Percentiles rank a stretch among this genome's conserved stretches.
phyloP scores from a whole-genome alignment of 2,888 invertebrate genomes.

The Tetranychus piercei region DNA sequence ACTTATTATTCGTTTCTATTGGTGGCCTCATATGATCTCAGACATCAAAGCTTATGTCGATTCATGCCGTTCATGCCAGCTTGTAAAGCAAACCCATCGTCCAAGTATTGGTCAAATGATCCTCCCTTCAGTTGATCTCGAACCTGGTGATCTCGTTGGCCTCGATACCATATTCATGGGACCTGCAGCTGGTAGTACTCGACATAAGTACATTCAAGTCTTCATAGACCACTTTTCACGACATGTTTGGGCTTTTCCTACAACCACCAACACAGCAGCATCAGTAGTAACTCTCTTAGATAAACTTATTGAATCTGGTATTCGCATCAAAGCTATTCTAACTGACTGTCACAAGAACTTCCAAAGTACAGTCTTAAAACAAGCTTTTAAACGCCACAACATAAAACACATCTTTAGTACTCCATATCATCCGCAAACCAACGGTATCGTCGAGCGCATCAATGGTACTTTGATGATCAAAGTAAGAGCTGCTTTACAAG shows the following conservation, averaged over 20 bases:
- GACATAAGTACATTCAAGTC: conserved; percentile 12
- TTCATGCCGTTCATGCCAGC: conserved; percentile 8
- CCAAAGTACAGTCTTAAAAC: not conserved
- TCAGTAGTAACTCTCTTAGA: not conserved
- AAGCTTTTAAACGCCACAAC: not conserved
- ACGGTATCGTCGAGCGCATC: conserved; percentile 7
- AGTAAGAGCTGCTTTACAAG: not conserved
- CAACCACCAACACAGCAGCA: conserved; percentile 5
- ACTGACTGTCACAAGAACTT: conserved; percentile 13
- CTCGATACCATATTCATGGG: conserved; percentile 15
- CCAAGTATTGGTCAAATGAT: not conserved
- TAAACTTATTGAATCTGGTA: not conserved
- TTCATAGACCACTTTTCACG: conserved; percentile 9
- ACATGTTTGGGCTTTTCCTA: conserved; percentile 10
- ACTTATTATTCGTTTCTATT: not conserved
- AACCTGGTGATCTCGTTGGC: not conserved
- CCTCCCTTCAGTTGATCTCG: not conserved
- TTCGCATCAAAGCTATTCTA: not conserved
- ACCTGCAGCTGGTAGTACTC: not conserved
- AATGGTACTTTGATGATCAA: not conserved
- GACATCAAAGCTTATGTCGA: conserved; percentile 7
- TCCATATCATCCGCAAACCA: conserved; percentile 16
- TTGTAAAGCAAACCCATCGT: not conserved
- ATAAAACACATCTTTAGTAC: not conserved
- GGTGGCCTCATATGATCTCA: not conserved